A percentile compares a stretch with the other conserved stretches of the same genome.
Conservation (phyloP, 2,888 invertebrate genomes). For the Sipha maydis region DNA sequence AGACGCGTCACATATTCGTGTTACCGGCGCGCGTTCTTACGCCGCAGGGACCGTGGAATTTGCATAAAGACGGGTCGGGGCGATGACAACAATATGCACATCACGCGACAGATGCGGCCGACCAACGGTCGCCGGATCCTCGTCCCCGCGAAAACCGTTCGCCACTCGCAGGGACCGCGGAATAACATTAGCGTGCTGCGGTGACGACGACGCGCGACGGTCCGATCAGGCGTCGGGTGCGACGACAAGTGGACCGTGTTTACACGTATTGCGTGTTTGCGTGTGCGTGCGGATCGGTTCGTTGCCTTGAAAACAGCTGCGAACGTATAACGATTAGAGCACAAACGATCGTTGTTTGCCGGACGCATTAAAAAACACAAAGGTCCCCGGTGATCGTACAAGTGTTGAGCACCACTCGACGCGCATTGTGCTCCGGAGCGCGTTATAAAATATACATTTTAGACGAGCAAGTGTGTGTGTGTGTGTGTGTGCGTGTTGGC, state of each 20-base stretch:
- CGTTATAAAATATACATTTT: conserved; percentile 31
- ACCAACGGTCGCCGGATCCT: neutral
- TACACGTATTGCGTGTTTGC: neutral
- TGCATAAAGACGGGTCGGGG: neutral
- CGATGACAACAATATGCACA: too few relatives aligned
- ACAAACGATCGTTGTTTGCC: conserved; percentile 58
- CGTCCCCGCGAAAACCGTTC: neutral
- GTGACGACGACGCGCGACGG: neutral
- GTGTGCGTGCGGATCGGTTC: neutral
- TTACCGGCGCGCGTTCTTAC: too few relatives aligned
- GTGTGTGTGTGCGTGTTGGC: neutral
- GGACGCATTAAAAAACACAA: conserved; percentile 60
- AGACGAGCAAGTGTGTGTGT: neutral
- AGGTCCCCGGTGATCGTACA: conserved; percentile 38
- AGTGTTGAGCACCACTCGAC: conserved; percentile 56
- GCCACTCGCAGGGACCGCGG: neutral
- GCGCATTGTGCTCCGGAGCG: conserved; percentile 16
- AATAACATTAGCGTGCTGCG: neutral
- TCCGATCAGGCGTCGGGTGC: neutral
- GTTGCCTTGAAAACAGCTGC: conserved; percentile 43
- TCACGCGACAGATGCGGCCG: neutral
- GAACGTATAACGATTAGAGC: conserved; percentile 50
- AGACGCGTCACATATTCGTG: too few relatives aligned
- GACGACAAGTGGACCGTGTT: conserved; percentile 16
- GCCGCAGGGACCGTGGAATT: too few relatives aligned